A percentile compares a stretch with the other conserved stretches of the same genome.
These are phyloP conservation scores for Rissa tridactyla DNA, from an alignment of 2,113 vertebrate genomes.

Conservation along the genomic window DNA sequence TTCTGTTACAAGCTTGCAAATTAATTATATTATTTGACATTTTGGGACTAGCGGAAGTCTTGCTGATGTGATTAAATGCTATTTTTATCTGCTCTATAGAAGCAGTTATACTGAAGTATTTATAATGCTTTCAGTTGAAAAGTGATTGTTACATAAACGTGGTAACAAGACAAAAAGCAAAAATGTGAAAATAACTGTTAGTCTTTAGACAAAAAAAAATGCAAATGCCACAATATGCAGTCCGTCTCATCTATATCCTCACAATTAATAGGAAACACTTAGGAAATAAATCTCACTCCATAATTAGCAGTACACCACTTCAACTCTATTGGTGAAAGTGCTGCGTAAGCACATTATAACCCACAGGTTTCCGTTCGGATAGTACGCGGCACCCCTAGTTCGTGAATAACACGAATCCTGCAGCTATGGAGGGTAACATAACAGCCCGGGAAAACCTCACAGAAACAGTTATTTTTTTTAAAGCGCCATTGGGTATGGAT, in stretches of 20 bases:
- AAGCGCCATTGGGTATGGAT: background rate
- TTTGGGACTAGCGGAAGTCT: background rate
- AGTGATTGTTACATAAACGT: background rate
- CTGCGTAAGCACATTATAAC: constrained; percentile 49
- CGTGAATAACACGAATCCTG: constrained; percentile 4
- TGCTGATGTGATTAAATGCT: constrained; percentile 20
- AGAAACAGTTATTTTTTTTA: background rate
- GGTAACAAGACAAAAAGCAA: background rate
- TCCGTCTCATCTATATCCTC: background rate
- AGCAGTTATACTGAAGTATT: background rate
- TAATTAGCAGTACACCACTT: constrained; percentile 25
- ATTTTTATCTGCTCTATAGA: constrained; percentile 9
- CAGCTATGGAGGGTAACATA: background rate
- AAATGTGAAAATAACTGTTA: background rate
- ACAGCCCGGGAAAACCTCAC: background rate
- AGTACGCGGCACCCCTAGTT: constrained; percentile 20
- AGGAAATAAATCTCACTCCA: background rate
- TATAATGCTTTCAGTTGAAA: background rate
- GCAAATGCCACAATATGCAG: background rate
- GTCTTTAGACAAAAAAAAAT: constrained; percentile 1
- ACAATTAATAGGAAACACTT: constrained; percentile 44
- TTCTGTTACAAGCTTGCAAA: background rate
- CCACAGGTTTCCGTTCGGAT: background rate
- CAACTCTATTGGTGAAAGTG: background rate
- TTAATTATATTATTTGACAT: constrained; percentile 47